Evolutionary conservation across 2,113 vertebrate genomes (phyloP).

Genomic region (Tauraco erythrolophus): DNA sequence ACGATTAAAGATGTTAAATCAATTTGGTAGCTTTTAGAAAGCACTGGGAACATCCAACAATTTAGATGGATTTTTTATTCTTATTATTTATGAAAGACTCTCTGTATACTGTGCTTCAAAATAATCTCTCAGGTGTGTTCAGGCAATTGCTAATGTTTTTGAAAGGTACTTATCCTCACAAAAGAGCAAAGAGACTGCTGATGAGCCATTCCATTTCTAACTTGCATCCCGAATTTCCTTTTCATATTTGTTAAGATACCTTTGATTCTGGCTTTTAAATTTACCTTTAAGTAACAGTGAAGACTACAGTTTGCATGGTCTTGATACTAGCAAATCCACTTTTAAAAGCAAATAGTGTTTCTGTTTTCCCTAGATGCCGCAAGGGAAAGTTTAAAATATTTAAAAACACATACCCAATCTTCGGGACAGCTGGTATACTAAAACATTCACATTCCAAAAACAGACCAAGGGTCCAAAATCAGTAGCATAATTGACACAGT

Average conservation of each 20-base stretch:
- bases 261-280: background rate
- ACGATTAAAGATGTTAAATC: background rate
- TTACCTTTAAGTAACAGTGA: background rate
- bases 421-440: background rate
- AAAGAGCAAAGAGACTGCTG: background rate
- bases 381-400: background rate
- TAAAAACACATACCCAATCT: background rate
- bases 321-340: background rate
- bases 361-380: background rate
- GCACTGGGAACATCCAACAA: background rate
- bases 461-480: background rate
- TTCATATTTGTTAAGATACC: background rate
- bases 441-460: background rate
- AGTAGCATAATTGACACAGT: background rate
- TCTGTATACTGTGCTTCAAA: background rate
- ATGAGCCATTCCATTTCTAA: background rate
- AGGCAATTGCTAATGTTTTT: background rate
- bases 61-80: background rate
- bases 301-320: background rate
- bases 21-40: constrained; percentile 4
- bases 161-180: background rate
- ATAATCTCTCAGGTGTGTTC: background rate
- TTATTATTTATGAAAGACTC: background rate
- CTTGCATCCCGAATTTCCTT: background rate
- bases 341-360: background rate